Base-by-base conservation (phyloP, 2,797 vertebrate species). In the Poecilia wingei region DNA sequence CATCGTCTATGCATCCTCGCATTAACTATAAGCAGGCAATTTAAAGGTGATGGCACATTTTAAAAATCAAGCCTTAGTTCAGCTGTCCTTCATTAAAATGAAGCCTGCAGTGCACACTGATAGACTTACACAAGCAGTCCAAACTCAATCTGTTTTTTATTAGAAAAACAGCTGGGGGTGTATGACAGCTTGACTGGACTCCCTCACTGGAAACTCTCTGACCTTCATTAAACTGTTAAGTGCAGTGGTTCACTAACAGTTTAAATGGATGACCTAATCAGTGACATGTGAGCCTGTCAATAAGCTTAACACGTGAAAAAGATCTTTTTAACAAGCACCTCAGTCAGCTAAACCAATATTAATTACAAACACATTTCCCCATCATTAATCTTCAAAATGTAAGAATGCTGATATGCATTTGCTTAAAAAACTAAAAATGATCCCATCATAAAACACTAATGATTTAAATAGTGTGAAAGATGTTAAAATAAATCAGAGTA, bases 101-200 rank as follows among this genome's bases (percentile, higher is more conserved):
- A 90, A 80, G 87, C 87, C 82, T 87, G 86, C 84, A 89, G 87
- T 83, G 89, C 82, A 85, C 91, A 91, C 77, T 78, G 85, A 81
- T 18, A 41, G 74, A 73, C 77, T 79, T 78, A 16, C 59, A 69
- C 70, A 45, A 77, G 47, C 53, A 84, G 66, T 74, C 77, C 87
- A 92, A 90, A 90, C 84, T 91, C 90, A 92, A 91, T 94, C 91
- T 93, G 91, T 90, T 92, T 90, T 95, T 91, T 93, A 93, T 92
- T 93, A 94, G 87, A 84, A 88, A 76, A 94, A 93, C 91, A 93
- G 93, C 92, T 93, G 93, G 92, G 84, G 91, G 91, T 91, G 78
- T 80, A 89, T 89, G 90, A 93, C 90, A 93, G 89, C 93, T 91
- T 90, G 85, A 94, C 91, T 94, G 89, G 93, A 93, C 92, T 85